These are phyloP conservation scores for Damaliscus lunatus DNA, from an alignment of 2,113 vertebrate genomes.

Conservation along the genomic window DNA sequence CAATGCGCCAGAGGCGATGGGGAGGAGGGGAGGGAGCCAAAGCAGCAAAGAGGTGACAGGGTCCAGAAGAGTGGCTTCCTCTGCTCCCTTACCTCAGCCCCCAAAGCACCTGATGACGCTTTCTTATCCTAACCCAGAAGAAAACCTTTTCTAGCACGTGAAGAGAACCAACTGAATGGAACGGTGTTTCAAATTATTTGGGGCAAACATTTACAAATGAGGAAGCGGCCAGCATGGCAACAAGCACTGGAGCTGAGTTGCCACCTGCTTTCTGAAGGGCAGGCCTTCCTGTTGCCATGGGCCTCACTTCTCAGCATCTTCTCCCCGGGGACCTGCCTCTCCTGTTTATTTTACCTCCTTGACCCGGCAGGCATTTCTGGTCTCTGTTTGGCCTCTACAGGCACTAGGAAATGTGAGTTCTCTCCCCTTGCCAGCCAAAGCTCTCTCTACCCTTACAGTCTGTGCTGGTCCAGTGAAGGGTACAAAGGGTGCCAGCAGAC, in stretches of 20 bases:
- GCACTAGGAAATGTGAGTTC: background rate
- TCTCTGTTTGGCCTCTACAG: background rate
- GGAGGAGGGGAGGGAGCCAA: background rate
- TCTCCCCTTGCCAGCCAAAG: background rate
- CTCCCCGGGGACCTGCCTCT: background rate
- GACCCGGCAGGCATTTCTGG: background rate
- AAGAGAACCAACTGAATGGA: background rate
- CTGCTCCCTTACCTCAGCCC: too few species aligned
- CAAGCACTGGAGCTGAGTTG: background rate
- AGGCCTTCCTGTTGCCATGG: background rate
- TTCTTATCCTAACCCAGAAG: background rate
- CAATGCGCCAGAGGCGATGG: background rate
- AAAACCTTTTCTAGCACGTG: background rate
- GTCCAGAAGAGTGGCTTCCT: background rate
- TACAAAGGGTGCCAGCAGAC: background rate
- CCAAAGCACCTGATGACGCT: background rate
- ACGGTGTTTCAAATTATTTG: background rate
- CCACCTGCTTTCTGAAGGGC: background rate
- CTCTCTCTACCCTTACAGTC: background rate
- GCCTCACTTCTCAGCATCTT: background rate
- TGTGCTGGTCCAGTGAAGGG: background rate
- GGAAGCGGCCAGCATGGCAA: background rate
- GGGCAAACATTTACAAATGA: background rate
- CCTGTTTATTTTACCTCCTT: background rate
- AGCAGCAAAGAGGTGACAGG: background rate